These are phyloP conservation scores for Dusona sp. DNA, from an alignment of 2,888 invertebrate genomes.

Conservation along the genomic window DNA sequence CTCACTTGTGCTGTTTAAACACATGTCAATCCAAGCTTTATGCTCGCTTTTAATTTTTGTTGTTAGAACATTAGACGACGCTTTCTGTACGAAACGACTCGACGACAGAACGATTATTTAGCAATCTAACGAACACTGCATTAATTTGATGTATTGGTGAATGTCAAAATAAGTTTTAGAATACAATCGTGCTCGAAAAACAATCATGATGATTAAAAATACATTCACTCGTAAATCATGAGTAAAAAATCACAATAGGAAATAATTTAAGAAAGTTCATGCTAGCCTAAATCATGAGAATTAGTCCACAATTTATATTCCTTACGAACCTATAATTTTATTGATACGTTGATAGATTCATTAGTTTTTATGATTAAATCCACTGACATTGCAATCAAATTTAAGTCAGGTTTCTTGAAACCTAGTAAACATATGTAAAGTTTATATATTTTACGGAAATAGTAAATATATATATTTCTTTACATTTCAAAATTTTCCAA, in stretches of 20 bases:
- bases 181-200: conserved; percentile 3
- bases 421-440: no score
- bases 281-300: neutral
- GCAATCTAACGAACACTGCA: conserved; percentile 3
- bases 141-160: neutral
- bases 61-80: conserved; percentile 9
- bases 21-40: conserved; percentile 48
- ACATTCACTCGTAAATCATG: neutral
- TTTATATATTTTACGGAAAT: no score
- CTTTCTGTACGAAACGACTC: conserved; percentile 36
- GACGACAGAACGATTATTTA: conserved; percentile 15
- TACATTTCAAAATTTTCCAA: no score
- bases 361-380: neutral
- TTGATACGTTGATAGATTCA: neutral
- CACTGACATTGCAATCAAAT: neutral
- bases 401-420: neutral
- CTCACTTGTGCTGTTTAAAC: conserved; percentile 39
- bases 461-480: no score
- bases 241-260: neutral
- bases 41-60: conserved; percentile 27
- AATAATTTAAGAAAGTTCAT: neutral
- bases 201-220: neutral
- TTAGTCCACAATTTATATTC: neutral
- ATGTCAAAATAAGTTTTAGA: conserved; percentile 9
- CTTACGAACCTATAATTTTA: neutral